Evolutionary conservation across 2,113 vertebrate genomes (phyloP), one percentile per base, ranked within the genome.

Genomic region (Antechinus stuartii): DNA sequence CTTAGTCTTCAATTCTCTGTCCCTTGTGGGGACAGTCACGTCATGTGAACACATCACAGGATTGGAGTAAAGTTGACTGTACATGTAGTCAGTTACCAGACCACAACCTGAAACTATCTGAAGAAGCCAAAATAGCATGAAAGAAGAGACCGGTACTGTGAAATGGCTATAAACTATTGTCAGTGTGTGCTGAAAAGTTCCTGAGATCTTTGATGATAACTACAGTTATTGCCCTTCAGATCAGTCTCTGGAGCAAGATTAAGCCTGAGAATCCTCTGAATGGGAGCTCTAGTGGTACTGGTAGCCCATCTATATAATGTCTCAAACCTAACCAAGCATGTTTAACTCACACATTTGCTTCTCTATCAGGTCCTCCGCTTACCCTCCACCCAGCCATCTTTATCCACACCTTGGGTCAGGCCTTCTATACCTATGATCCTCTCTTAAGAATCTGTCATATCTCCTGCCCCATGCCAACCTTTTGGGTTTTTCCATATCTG

Each of bases 81-180:
- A 46, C 52, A 47, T 92, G 89, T 95, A 76, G 22, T n/a, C 24
- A 16, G 23, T 97, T 92, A 93, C 90, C 95, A 93, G 92, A 94
- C n/a, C 50, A 47, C 84, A 90, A 3, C 16, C 54, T 55, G 54
- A 96, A 54, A 91, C 96, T 96, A 92, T 90, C 89, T 94, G 91
- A 96, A n/a, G 50, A 92, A 96, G 91, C 93, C 95, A 89, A 91
- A 91, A 23, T 35, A 92, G 12, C 89, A 25, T 47, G n/a, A 94
- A 92, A 96, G 90, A 96, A 54, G 90, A 96, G 54, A 92, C n/a
- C n/a, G 42, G n/a, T 6, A 42, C 61, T 61, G 50, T 84, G 68
- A 42, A 84, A 84, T 84, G 68, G 68, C 6, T 42, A 23, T 23
- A 84, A 42, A 6, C n/a, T 42, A 19, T 84, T 54, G 47, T 94